phyloP scores from a whole-genome alignment of 2,888 invertebrate genomes.

The Eurytoma adleriae region DNA sequence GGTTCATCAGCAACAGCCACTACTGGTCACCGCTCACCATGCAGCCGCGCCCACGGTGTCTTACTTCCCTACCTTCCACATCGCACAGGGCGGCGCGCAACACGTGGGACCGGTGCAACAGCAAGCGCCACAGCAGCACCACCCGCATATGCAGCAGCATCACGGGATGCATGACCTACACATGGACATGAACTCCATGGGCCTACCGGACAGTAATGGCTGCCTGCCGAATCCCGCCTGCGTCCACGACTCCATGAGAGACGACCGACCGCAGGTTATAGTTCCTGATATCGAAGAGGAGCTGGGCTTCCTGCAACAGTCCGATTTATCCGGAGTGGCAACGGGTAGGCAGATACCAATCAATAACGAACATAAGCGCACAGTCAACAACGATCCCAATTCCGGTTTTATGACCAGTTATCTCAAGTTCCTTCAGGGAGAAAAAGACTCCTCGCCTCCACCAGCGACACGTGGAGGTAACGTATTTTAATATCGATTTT shows the following conservation, averaged over 20 bases:
- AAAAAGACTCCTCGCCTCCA: slow-evolving; percentile 88
- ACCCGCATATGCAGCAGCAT: slow-evolving; percentile 77
- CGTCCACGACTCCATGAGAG: slow-evolving; percentile 72
- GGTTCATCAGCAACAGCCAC: slow-evolving; percentile 80
- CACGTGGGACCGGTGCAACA: slow-evolving; percentile 31
- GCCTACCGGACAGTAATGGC: slow-evolving; percentile 20
- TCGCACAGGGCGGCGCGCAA: slow-evolving; percentile 74
- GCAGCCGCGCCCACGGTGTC: slow-evolving; percentile 81
- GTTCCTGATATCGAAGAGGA: slow-evolving; percentile 94
- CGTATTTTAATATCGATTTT: no score
- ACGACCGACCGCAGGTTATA: slow-evolving; percentile 85
- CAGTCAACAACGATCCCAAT: slow-evolving; percentile 77
- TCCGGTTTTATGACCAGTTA: slow-evolving; percentile 92
- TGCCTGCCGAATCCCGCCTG: slow-evolving; percentile 52
- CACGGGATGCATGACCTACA: slow-evolving; percentile 70
- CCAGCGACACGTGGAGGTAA: slow-evolving; percentile 81
- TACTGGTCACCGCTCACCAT: slow-evolving; percentile 82
- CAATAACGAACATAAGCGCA: slow-evolving; percentile 43
- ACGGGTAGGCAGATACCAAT: slow-evolving; percentile 62
- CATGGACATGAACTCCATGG: slow-evolving; percentile 80
- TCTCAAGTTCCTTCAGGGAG: slow-evolving; percentile 89
- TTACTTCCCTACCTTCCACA: slow-evolving; percentile 85
- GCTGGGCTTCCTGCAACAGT: slow-evolving; percentile 83
- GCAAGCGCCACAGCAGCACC: background rate
- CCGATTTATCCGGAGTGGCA: slow-evolving; percentile 49